phyloP scores from a whole-genome alignment of 2,113 vertebrate species.

The Syrmaticus mikado region DNA sequence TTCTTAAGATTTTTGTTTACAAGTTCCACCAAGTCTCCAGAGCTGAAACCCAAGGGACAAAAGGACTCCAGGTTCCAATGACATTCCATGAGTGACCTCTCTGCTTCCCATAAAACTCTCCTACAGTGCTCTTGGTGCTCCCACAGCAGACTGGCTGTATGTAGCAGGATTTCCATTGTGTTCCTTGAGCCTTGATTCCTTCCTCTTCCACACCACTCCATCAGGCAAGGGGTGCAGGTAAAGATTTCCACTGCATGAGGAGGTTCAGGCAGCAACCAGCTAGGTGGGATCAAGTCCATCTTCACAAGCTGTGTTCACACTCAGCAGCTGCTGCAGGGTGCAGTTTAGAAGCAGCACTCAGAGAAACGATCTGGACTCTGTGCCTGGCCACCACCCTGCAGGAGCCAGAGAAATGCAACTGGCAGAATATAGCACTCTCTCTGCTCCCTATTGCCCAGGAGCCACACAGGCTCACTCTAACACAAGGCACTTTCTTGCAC shows the following conservation, averaged over 20 bases:
- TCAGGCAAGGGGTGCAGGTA: background rate
- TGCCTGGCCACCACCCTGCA: background rate
- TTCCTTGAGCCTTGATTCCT: background rate
- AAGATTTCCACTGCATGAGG: background rate
- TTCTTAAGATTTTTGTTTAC: background rate
- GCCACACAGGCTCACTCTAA: background rate
- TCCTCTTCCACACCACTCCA: background rate
- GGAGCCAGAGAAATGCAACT: background rate
- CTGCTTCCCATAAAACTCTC: background rate
- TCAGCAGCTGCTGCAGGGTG: background rate
- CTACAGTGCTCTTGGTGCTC: background rate
- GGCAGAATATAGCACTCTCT: background rate
- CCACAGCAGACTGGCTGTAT: accelerated
- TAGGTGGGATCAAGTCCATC: background rate
- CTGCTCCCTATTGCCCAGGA: background rate
- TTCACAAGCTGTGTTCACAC: background rate
- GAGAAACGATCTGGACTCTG: background rate
- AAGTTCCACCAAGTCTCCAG: background rate
- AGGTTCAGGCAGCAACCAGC: background rate
- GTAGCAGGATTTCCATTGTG: background rate
- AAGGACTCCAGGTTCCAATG: background rate
- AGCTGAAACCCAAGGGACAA: background rate
- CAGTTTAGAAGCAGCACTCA: background rate
- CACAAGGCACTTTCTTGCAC: background rate
- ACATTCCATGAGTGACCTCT: background rate